Evolutionary conservation across 2,113 vertebrate species (phyloP).

Genomic region (Hippotragus niger): DNA sequence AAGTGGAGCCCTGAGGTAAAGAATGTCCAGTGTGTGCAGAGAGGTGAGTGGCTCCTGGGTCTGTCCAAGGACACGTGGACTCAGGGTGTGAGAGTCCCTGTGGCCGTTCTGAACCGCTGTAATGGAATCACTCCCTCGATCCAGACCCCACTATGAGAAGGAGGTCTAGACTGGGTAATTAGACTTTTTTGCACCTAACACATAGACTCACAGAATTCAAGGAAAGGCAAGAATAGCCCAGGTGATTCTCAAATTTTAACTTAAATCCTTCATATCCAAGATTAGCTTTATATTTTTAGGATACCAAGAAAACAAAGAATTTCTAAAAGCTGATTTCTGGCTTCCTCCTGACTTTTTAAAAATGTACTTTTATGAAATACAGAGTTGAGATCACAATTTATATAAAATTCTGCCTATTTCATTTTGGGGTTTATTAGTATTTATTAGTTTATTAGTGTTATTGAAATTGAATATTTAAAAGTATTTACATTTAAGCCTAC

Average conservation of each 20-base stretch:
- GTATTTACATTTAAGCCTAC: background rate
- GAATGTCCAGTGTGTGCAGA: constrained; percentile 75
- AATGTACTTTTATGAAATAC: background rate
- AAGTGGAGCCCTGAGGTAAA: constrained; percentile 89
- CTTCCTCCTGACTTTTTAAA: background rate
- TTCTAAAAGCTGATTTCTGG: background rate
- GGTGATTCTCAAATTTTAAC: background rate
- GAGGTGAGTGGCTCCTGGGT: constrained; percentile 76
- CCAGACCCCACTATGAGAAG: background rate
- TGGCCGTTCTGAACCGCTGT: rapidly evolving
- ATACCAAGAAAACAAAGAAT: background rate
- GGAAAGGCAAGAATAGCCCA: background rate
- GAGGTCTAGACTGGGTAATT: background rate
- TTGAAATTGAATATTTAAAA: constrained; percentile 10
- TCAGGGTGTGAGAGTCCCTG: background rate
- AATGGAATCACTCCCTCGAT: background rate
- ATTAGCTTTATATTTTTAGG: background rate
- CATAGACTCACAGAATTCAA: background rate
- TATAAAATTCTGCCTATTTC: background rate
- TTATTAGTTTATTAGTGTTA: background rate
- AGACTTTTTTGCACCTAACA: background rate
- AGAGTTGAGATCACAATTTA: background rate
- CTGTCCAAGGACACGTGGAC: background rate
- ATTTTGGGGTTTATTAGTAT: background rate
- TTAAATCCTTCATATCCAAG: background rate